Percentiles rank a stretch among this genome's conserved stretches.
phyloP scores from a whole-genome alignment of 1,140 invertebrate species.

The Atopsyche davidsoni region DNA sequence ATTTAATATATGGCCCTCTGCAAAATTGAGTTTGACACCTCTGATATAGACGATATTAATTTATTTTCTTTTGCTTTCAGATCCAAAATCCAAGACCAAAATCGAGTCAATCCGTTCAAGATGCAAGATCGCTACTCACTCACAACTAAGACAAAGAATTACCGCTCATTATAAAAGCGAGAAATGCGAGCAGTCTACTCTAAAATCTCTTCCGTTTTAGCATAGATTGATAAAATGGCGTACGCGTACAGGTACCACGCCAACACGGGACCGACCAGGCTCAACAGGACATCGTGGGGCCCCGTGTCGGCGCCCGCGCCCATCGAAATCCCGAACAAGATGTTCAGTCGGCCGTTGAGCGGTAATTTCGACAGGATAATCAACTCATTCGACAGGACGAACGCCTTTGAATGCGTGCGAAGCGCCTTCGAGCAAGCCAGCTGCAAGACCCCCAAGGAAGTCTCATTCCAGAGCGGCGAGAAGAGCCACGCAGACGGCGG shows the following conservation, averaged over 20 bases:
- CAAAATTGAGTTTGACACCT: too few relatives aligned
- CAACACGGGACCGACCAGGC: constrained; percentile 47
- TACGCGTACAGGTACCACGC: constrained; percentile 50
- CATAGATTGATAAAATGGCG: constrained; percentile 44
- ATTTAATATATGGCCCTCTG: too few relatives aligned
- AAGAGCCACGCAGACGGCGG: not conserved
- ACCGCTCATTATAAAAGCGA: too few relatives aligned
- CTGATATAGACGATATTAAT: too few relatives aligned
- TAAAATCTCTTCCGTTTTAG: not conserved
- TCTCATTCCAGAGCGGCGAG: not conserved
- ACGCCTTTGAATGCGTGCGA: constrained; percentile 44
- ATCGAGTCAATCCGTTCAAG: too few relatives aligned
- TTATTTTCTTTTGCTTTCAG: not conserved
- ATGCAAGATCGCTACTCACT: too few relatives aligned
- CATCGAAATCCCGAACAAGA: constrained; percentile 34
- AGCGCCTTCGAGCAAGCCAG: constrained; percentile 36
- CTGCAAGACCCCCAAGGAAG: constrained; percentile 14
- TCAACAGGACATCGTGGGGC: constrained; percentile 60
- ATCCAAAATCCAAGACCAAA: too few relatives aligned
- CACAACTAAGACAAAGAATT: too few relatives aligned
- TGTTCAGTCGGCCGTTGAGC: constrained; percentile 40
- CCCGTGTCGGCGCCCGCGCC: constrained; percentile 50
- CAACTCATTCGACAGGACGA: constrained; percentile 46
- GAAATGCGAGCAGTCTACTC: not conserved
- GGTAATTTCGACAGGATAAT: constrained; percentile 48